Percentiles rank a stretch among this genome's conserved stretches.
Evolutionary conservation across 2,113 vertebrate species (phyloP).

Genomic region (Seriola dumerili): DNA sequence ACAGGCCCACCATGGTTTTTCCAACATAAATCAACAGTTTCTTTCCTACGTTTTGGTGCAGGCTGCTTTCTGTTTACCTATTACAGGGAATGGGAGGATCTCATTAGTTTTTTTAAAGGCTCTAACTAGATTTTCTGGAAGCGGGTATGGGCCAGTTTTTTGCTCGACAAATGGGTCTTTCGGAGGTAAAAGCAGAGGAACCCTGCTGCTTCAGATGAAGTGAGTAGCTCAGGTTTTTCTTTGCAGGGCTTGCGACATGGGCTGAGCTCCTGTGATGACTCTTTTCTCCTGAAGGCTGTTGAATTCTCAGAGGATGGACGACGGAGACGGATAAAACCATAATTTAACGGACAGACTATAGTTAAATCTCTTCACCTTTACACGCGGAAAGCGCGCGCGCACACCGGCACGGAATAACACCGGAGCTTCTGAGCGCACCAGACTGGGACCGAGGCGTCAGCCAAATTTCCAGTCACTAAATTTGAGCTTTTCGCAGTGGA

Average conservation of each 20-base stretch:
- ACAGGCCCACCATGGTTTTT: slow-evolving; percentile 57
- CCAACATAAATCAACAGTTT: slow-evolving; percentile 65
- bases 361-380: slow-evolving; percentile 24
- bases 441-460: neutral
- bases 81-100: slow-evolving; percentile 68
- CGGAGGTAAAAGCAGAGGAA: slow-evolving; percentile 35
- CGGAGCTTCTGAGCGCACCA: too few relatives aligned
- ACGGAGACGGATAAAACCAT: slow-evolving; percentile 47
- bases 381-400: slow-evolving; percentile 11
- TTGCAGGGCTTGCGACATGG: slow-evolving; percentile 73
- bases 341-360: slow-evolving; percentile 4
- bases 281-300: slow-evolving; percentile 56
- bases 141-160: slow-evolving; percentile 63
- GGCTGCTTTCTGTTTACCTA: slow-evolving; percentile 64
- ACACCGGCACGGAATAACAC: slow-evolving; percentile 2
- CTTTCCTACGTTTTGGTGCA: slow-evolving; percentile 39
- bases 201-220: slow-evolving; percentile 46
- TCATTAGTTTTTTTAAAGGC: slow-evolving; percentile 33
- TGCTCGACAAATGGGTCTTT: slow-evolving; percentile 46
- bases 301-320: slow-evolving; percentile 64
- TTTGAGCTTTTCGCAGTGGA: neutral
- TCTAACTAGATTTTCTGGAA: slow-evolving; percentile 34
- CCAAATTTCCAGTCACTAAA: neutral
- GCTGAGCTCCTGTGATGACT: slow-evolving; percentile 73
- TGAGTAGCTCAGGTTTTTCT: slow-evolving; percentile 53